phyloP scores from a whole-genome alignment of 1,140 invertebrate species.

The Aphelenchoides fujianensis region DNA sequence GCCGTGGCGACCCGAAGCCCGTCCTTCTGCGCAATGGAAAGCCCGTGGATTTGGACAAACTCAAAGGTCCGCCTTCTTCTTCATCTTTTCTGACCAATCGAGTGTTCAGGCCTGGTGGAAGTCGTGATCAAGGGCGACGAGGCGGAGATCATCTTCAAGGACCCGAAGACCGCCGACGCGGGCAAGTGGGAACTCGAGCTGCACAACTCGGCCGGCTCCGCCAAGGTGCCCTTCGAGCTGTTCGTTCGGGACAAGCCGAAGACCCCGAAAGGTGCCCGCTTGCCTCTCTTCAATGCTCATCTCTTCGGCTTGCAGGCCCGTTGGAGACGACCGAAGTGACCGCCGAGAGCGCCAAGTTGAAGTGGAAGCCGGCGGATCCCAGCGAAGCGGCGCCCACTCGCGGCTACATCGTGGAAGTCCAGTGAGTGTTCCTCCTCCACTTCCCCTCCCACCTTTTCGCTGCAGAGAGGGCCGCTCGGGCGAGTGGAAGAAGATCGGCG shows the following conservation, averaged over 20 bases:
- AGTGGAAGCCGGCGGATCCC: constrained; percentile 74
- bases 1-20: constrained; percentile 61
- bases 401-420: constrained; percentile 69
- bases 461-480: constrained; percentile 51
- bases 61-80: constrained; percentile 37
- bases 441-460: no score
- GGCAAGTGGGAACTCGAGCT: constrained; percentile 61
- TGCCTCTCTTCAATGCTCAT: no score
- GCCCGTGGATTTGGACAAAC: constrained; percentile 55
- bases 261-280: constrained; percentile 64
- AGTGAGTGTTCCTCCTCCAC: no score
- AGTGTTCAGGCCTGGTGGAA: constrained; percentile 18
- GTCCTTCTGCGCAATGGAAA: constrained; percentile 58
- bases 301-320: no score
- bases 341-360: constrained; percentile 82
- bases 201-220: constrained; percentile 55
- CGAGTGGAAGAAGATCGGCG: constrained; percentile 61
- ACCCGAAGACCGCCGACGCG: constrained; percentile 57
- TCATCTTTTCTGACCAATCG: not conserved
- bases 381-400: constrained; percentile 91
- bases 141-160: constrained; percentile 61
- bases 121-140: constrained; percentile 60
- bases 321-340: constrained; percentile 87
- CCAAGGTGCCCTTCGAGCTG: constrained; percentile 58
- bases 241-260: constrained; percentile 59